Percentiles rank a stretch among this genome's conserved stretches.
phyloP scores from a whole-genome alignment of 92 coral and sea anemone species.

The Palythoa caribaeorum region DNA sequence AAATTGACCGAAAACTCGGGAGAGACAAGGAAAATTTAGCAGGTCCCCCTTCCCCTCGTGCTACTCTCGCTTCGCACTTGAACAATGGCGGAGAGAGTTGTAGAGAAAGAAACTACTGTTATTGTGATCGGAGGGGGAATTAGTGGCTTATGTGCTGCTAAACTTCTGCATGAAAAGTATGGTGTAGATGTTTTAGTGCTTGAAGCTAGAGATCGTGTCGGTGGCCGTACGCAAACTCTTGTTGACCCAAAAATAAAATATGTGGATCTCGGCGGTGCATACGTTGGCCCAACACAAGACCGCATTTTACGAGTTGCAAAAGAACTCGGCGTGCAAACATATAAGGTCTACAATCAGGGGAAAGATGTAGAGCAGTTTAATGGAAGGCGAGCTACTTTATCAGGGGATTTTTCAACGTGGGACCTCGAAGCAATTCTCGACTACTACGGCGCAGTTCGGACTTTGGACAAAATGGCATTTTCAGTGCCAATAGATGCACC shows the following conservation, averaged over 20 bases:
- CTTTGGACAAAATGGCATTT: conserved; percentile 79
- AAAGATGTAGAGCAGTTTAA: conserved; percentile 81
- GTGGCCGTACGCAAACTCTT: conserved; percentile 94
- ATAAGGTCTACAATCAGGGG: conserved; percentile 82
- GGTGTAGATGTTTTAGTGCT: conserved; percentile 78
- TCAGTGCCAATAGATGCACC: conserved; percentile 81
- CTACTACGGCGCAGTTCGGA: conserved; percentile 77
- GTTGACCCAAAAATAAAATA: conserved; percentile 83
- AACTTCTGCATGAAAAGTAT: conserved; percentile 68
- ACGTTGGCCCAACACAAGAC: conserved; percentile 95
- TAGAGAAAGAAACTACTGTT: conserved; percentile 65
- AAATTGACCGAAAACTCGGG: too few species aligned
- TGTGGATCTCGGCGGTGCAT: conserved; percentile 94
- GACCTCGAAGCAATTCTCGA: conserved; percentile 92
- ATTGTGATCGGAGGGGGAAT: conserved; percentile 95
- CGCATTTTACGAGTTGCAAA: conserved; percentile 93
- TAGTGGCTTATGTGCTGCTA: conserved; percentile 97
- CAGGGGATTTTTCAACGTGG: conserved; percentile 92
- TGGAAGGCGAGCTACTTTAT: conserved; percentile 71
- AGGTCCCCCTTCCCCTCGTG: too few species aligned
- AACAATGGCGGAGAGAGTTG: background rate
- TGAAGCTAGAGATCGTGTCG: conserved; percentile 97
- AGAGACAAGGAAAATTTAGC: too few species aligned
- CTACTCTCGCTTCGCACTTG: too few species aligned
- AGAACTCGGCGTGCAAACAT: conserved; percentile 89